Percentiles rank a stretch among this genome's conserved stretches.
Conservation (phyloP, 1,140 invertebrate genomes). For the Drosophila suzukii region DNA sequence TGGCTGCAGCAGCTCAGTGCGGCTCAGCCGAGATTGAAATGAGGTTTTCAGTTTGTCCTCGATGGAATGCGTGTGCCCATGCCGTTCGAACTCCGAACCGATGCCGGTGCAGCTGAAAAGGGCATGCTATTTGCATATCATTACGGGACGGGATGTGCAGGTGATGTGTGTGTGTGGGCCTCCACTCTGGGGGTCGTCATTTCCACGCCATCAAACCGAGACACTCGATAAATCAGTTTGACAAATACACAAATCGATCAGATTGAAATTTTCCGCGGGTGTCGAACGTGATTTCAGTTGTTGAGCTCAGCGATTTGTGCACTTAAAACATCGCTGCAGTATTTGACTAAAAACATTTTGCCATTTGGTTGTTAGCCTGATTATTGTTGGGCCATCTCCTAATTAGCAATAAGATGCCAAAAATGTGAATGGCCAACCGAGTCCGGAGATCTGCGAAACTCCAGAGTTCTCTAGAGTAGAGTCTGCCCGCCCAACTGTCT, state of each 20-base stretch:
- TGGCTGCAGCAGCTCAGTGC: constrained; percentile 64
- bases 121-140: constrained; percentile 79
- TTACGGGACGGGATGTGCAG: constrained; percentile 37
- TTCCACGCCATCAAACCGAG: constrained; percentile 74
- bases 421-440: constrained; percentile 2
- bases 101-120: constrained; percentile 57
- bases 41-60: constrained; percentile 53
- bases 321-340: background rate
- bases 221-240: constrained; percentile 77
- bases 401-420: background rate
- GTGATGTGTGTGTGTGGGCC: constrained; percentile 16
- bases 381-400: background rate
- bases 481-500: constrained; percentile 23
- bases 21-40: constrained; percentile 76
- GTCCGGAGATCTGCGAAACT: constrained; percentile 6
- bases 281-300: constrained; percentile 23
- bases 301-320: constrained; percentile 1
- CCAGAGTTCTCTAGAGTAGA: background rate
- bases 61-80: constrained; percentile 32
- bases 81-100: constrained; percentile 5
- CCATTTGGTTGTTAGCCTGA: too few relatives aligned
- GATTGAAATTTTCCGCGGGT: constrained; percentile 54
- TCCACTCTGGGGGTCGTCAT: constrained; percentile 41
- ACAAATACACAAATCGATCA: constrained; percentile 77
- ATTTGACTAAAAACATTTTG: background rate